phyloP scores from a whole-genome alignment of 2,888 invertebrate genomes.

The Glyphotaelius pellucidus region DNA sequence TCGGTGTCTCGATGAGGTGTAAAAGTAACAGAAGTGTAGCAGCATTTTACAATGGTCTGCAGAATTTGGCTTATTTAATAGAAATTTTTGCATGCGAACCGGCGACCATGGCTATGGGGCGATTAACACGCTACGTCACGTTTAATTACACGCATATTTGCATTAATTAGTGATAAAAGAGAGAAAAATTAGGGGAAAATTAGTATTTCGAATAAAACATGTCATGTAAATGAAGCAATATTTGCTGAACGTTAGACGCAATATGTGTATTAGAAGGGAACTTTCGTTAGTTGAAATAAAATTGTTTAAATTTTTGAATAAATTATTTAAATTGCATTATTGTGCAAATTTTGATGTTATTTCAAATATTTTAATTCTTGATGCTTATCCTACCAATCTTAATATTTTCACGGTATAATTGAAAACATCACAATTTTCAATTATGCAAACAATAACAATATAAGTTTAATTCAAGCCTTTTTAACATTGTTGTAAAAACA shows the following conservation, averaged over 20 bases:
- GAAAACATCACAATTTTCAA: not conserved
- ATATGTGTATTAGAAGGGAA: not conserved
- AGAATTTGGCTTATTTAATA: not conserved
- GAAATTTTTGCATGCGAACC: slow-evolving; percentile 24
- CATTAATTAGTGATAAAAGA: slow-evolving; percentile 35
- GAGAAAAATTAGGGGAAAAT: slow-evolving; percentile 25
- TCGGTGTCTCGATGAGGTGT: not conserved
- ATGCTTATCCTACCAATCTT: not conserved
- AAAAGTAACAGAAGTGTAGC: not conserved
- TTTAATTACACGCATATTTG: slow-evolving; percentile 43
- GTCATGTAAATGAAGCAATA: not conserved
- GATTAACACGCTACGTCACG: slow-evolving; percentile 46
- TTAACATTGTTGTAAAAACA: no score
- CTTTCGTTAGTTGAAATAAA: not conserved
- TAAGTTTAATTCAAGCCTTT: not conserved
- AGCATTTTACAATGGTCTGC: not conserved
- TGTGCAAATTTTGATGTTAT: not conserved
- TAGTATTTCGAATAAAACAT: not conserved
- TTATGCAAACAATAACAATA: not conserved
- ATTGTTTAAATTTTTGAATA: not conserved
- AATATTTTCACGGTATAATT: not conserved
- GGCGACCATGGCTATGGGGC: not conserved
- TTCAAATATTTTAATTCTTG: not conserved
- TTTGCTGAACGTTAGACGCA: not conserved
- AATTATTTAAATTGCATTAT: not conserved